Conservation (phyloP, 2,888 invertebrate species). For the Nomada fabriciana region DNA sequence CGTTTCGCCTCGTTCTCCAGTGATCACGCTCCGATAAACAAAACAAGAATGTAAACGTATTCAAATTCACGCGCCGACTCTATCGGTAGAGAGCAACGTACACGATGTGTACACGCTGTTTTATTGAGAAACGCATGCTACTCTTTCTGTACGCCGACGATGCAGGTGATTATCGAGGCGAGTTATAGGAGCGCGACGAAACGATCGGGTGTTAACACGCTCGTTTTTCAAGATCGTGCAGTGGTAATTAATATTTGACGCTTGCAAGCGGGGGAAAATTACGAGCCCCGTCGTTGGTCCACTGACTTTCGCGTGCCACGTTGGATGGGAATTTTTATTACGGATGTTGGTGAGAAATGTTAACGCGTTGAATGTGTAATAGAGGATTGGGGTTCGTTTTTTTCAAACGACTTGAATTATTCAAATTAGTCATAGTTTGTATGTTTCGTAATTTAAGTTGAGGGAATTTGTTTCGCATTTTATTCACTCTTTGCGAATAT, state of each 20-base stretch:
- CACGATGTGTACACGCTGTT: slow-evolving; percentile 24
- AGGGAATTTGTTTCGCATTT: no score
- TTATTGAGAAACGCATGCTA: slow-evolving; percentile 35
- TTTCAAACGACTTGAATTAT: no score
- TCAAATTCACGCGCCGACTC: slow-evolving; percentile 46
- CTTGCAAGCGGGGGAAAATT: slow-evolving; percentile 11
- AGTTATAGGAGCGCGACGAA: slow-evolving; percentile 35
- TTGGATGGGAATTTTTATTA: no score
- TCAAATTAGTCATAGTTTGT: no score
- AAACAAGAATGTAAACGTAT: slow-evolving; percentile 61
- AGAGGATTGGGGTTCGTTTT: no score
- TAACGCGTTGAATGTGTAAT: no score
- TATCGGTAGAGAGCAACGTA: slow-evolving; percentile 4
- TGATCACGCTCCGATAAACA: slow-evolving; percentile 56
- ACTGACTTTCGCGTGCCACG: no score
- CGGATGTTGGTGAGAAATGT: no score
- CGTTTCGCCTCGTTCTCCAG: slow-evolving; percentile 33
- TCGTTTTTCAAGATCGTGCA: slow-evolving; percentile 42
- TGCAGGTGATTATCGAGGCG: slow-evolving; percentile 45
- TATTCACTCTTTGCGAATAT: no score
- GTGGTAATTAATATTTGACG: slow-evolving; percentile 36
- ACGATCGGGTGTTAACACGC: slow-evolving; percentile 25
- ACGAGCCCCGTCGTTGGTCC: neutral
- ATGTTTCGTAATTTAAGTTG: no score
- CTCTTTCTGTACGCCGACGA: neutral